Conservation (phyloP, 2,797 vertebrate species). For the Sandelia bainsii region DNA sequence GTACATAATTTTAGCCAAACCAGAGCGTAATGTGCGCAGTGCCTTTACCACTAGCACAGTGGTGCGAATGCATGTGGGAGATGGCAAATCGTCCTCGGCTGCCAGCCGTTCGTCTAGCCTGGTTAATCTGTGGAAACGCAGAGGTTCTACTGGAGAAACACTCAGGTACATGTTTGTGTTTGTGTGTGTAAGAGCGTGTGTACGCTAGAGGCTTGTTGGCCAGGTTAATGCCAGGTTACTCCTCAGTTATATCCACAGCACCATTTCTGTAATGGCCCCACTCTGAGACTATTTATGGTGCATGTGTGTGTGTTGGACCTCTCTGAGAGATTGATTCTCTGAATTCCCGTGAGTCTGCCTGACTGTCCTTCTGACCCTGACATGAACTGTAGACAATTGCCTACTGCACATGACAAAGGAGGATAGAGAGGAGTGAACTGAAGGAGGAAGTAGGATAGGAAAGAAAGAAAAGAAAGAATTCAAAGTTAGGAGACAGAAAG, state of each 20-base stretch:
- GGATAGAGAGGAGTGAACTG: constrained; percentile 23
- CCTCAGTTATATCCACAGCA: constrained; percentile 52
- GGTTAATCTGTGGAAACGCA: constrained; percentile 96
- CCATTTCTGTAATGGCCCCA: constrained; percentile 64
- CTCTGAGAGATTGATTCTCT: constrained; percentile 67
- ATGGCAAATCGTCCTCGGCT: constrained; percentile 94
- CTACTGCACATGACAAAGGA: constrained; percentile 56
- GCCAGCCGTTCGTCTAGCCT: constrained; percentile 97
- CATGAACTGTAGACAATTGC: constrained; percentile 73
- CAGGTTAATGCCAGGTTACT: constrained; percentile 66
- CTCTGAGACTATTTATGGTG: constrained; percentile 50
- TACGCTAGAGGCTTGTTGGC: constrained; percentile 34
- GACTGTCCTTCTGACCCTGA: constrained; percentile 68
- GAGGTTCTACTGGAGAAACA: constrained; percentile 95
- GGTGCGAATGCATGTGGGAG: constrained; percentile 98
- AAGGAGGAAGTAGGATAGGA: constrained; percentile 20
- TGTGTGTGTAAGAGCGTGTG: constrained; percentile 24
- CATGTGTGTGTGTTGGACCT: constrained; percentile 28
- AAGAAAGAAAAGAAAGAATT: constrained; percentile 22
- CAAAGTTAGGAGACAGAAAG: constrained; percentile 5
- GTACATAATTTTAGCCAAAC: constrained; percentile 98
- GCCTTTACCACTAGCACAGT: constrained; percentile 98
- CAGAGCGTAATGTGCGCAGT: constrained; percentile 96
- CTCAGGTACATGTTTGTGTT: constrained; percentile 86
- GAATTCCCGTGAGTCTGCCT: constrained; percentile 50